Evolutionary conservation across 92 coral and sea anemone genomes (phyloP).

Genomic region (Zoanthus sociatus): DNA sequence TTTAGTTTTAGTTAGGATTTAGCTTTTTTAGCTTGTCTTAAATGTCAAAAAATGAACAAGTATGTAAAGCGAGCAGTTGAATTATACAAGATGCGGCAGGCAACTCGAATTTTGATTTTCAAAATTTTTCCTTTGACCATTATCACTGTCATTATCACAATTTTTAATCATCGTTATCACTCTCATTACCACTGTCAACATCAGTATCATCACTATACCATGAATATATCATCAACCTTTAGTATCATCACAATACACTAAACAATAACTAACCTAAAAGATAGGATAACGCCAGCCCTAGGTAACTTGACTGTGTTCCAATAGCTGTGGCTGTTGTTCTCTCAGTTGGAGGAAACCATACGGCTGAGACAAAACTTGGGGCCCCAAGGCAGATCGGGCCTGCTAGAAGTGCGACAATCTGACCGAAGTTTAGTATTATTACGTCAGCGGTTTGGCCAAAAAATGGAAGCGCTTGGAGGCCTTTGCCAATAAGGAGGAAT

Average conservation of each 20-base stretch:
- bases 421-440: constrained; percentile 25
- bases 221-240: no score
- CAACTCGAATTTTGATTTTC: no score
- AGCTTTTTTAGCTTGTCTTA: no score
- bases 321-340: constrained; percentile 47
- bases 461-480: constrained; percentile 31
- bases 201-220: no score
- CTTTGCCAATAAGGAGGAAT: constrained; percentile 32
- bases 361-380: constrained; percentile 22
- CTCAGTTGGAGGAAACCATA: constrained; percentile 43
- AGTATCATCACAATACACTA: background rate
- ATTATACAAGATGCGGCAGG: no score
- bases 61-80: no score
- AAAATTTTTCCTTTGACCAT: no score
- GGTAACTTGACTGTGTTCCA: constrained; percentile 43
- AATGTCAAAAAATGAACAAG: no score
- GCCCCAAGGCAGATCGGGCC: constrained; percentile 44
- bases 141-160: no score
- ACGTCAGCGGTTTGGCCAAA: constrained; percentile 27
- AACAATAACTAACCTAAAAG: background rate
- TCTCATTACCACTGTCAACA: no score
- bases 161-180: no score
- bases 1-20: no score
- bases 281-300: constrained; percentile 26
- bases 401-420: constrained; percentile 19